Evolutionary conservation across 1,140 invertebrate species (phyloP).

Genomic region (Neuroterus valhalla): DNA sequence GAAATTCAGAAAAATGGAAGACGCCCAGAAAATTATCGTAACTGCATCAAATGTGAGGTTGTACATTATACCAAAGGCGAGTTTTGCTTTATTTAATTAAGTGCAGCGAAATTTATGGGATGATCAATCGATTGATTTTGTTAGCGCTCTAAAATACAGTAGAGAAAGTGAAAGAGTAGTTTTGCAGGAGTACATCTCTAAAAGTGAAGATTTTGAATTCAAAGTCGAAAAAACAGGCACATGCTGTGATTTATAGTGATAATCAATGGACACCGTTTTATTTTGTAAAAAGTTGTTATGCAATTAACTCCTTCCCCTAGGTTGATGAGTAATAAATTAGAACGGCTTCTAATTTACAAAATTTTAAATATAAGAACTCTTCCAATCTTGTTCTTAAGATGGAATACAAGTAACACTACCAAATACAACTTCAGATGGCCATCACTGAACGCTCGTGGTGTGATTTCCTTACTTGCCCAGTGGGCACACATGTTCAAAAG

Average conservation of each 20-base stretch:
- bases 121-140: background rate
- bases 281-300: too few species aligned
- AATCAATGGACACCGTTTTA: too few species aligned
- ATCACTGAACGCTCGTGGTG: constrained; percentile 45
- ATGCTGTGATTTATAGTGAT: constrained; percentile 38
- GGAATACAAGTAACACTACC: too few species aligned
- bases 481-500: too few species aligned
- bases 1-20: too few species aligned
- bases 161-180: constrained; percentile 29
- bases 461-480: constrained; percentile 50
- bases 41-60: constrained; percentile 36
- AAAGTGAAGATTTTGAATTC: constrained; percentile 33
- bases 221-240: constrained; percentile 35
- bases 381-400: too few species aligned
- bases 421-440: too few species aligned
- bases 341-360: too few species aligned
- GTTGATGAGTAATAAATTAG: too few species aligned
- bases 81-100: constrained; percentile 28
- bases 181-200: background rate
- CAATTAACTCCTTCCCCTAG: too few species aligned
- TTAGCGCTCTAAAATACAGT: constrained; percentile 35
- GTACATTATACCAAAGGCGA: background rate
- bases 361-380: too few species aligned
- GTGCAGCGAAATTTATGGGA: constrained; percentile 35
- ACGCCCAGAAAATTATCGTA: constrained; percentile 32